Conservation (phyloP, 1,140 invertebrate genomes). For the Atta cephalotes region DNA sequence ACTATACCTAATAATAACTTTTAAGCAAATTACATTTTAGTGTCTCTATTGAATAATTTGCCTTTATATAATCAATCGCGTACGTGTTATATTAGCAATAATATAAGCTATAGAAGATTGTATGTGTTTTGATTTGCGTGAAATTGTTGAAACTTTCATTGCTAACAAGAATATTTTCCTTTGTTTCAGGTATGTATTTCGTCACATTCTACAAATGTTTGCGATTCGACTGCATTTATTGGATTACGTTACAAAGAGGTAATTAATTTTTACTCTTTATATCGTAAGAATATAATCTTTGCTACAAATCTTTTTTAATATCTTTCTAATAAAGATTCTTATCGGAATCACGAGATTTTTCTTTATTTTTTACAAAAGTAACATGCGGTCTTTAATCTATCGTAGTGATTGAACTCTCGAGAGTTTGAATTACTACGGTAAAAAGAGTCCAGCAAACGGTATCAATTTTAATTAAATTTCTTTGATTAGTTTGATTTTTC, state of each 20-base stretch:
- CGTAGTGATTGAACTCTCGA: background rate
- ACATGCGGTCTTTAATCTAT: background rate
- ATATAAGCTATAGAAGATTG: constrained; percentile 5
- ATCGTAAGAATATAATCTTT: background rate
- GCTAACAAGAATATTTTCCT: constrained; percentile 25
- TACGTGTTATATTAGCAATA: background rate
- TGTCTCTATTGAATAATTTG: background rate
- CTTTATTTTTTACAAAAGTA: background rate
- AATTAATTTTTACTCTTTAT: constrained; percentile 3
- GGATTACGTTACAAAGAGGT: background rate
- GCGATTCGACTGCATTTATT: background rate
- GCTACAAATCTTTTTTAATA: background rate
- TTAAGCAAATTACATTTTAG: background rate
- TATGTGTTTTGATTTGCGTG: background rate
- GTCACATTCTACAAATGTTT: background rate
- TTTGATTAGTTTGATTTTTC: background rate
- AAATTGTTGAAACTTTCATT: background rate
- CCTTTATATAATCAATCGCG: background rate
- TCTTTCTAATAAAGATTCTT: constrained; percentile 22
- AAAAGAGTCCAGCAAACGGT: background rate
- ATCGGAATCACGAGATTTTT: background rate
- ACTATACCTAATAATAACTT: background rate
- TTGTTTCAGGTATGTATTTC: constrained; percentile 68
- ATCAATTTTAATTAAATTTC: constrained; percentile 12
- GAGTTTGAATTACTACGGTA: background rate